Base-by-base conservation (phyloP, 2,797 vertebrate genomes). In the Mus caroli region DNA sequence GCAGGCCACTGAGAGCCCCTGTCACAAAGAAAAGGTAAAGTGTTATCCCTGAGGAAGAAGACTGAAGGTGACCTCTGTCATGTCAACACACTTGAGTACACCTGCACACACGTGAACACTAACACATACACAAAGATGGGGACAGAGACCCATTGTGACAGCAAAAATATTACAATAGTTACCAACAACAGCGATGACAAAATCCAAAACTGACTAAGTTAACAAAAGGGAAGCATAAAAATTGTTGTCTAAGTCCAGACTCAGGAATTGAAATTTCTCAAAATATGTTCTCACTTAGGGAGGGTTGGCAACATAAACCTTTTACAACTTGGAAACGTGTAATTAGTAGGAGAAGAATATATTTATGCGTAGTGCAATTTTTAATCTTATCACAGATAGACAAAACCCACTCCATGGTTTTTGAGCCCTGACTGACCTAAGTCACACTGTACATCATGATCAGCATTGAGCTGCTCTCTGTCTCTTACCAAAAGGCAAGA, bases 351-450 rank as follows among this genome's bases (percentile, higher is more conserved):
- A 82, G 31, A 77, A 15, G 31, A 43, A 43, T 77, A 73, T 64
- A 76, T 91, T 84, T 79, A 37, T 64, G 24, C 40, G n/a, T 37
- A 10, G 15, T 88, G 26, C 67, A 77, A 80, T 6, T 79, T 76
- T 80, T 78, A 75, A 89, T 46, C 91, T 85, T n/a, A 22, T 89
- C 13, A 78, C 52, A 75, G 7, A 83, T 85, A 69, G 84, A 88
- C 56, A 91, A 64, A 93, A 88, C n/a, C 4, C 62, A 58, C 78
- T 58, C 52, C 76, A 9, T 26, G 11, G 22, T 77, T 88, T 87
- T 88, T 6, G 43, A 80, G 1, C 14, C 24, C 75, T 84, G 40
- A 76, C 50, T 12, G 93, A 85, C 50, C 24, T 34, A 31, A 58
- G 4, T 84, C 77, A 92, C 46, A 34, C 14, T 28, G 6, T 28